Base-by-base conservation (phyloP, 2,113 vertebrate species). In the Carettochelys insculpta region DNA sequence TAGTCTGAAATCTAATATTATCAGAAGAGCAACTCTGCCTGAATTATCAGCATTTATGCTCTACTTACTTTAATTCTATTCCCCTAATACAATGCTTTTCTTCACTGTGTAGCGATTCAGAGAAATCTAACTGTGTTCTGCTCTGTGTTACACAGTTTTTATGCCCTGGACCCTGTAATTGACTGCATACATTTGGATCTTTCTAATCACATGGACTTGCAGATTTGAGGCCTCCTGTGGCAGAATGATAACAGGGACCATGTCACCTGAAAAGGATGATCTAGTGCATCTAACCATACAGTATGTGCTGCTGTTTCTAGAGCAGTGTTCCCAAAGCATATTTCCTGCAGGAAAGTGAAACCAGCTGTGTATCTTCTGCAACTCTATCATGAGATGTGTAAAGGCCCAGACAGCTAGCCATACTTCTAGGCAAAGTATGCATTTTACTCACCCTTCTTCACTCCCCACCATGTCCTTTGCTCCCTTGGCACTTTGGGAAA, bases 361-460 rank as follows among this genome's bases (percentile, higher is more conserved):
- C 2, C 1, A 20, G 8, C 27, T 31, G 51, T n/a, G 25, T 0
- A 2, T 22, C 4, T 43, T 14, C 8, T 4, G 0, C 20, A 0
- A 27, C 1, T 1, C 45, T 1, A 0, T 3, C 53, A 0, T 3
- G 8, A 0, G 48, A 65, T 48, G 80, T n/a, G 68, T 29, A 82
- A 86, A 82, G 11, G 4, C 8, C 75, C 79, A 65, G 14, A 29
- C 20, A 2, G 65, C 90, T 80, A 51, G 16, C 3, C 25, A 34
- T 78, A 79, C 13, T 24, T 2, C 0, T 1, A 43, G 6, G 6
- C 22, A 54, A 12, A 11, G 34, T 45, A 53, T 34, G 51, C 43
- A 41, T 38, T 83, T n/a, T 75, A 27, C 77, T 82, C 47, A 24
- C 41, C 6, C 7, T 52, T 38, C 19, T 56, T 65, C 34, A 65